Conservation (phyloP, 2,797 vertebrate species). For the Onychomys torridus region DNA sequence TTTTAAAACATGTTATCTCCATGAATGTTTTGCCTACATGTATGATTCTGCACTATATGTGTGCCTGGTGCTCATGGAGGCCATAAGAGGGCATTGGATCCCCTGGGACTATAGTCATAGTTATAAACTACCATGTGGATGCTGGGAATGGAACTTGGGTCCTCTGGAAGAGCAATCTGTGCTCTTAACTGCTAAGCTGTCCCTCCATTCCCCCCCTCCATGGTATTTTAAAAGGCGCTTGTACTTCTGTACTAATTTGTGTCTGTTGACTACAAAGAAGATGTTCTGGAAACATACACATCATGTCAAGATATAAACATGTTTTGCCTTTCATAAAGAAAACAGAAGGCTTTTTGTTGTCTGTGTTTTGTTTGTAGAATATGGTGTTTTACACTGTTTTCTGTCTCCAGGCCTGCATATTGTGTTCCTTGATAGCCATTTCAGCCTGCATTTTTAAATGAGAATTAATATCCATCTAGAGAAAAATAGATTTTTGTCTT, state of each 20-base stretch:
- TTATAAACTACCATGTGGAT: neutral
- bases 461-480: neutral
- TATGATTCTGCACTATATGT: neutral
- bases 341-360: neutral
- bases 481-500: neutral
- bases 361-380: neutral
- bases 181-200: neutral
- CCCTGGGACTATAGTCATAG: neutral
- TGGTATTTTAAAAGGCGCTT: neutral
- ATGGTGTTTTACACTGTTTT: neutral
- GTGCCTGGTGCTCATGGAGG: neutral
- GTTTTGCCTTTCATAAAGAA: neutral
- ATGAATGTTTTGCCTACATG: neutral
- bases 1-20: neutral
- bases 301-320: neutral
- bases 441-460: neutral
- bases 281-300: neutral
- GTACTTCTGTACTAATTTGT: neutral
- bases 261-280: neutral
- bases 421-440: neutral
- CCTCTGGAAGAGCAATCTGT: neutral
- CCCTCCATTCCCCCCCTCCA: too few relatives aligned
- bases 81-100: neutral
- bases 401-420: neutral
- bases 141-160: neutral